Percentiles rank a stretch among this genome's conserved stretches.
Evolutionary conservation across 2,797 vertebrate species (phyloP).

Genomic region (Spinibarbus caldwelli): DNA sequence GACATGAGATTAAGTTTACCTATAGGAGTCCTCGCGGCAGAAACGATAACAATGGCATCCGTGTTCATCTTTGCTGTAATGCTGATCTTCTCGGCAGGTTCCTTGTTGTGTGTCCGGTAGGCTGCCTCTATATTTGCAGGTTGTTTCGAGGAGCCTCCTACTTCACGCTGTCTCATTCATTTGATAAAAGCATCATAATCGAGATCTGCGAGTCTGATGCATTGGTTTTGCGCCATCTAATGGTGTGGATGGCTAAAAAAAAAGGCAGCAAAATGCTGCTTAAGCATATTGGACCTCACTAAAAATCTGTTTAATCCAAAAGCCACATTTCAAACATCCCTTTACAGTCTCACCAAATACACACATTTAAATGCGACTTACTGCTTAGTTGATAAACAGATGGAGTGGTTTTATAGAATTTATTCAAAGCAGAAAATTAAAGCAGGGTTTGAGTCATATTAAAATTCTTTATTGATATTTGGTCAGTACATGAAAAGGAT

Average conservation of each 20-base stretch:
- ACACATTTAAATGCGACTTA: neutral
- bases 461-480: constrained; percentile 99
- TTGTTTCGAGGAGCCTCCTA: constrained; percentile 3
- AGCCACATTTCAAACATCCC: neutral
- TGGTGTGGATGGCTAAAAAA: constrained; percentile 40
- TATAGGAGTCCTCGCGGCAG: constrained; percentile 88
- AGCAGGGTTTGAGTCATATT: constrained; percentile 73
- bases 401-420: neutral
- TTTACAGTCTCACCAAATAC: neutral
- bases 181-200: neutral
- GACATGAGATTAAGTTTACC: constrained; percentile 74
- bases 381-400: neutral
- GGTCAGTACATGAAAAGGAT: constrained; percentile 99
- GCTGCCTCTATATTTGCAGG: neutral
- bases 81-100: neutral
- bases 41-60: constrained; percentile 86
- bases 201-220: no score
- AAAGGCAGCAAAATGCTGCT: neutral
- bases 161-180: constrained; percentile 32
- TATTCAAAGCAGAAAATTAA: constrained; percentile 14
- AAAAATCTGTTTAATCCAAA: neutral
- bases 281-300: neutral
- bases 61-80: constrained; percentile 67
- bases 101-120: neutral
- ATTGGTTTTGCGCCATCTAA: constrained; percentile 39